A percentile compares a stretch with the other conserved stretches of the same genome.
Evolutionary conservation across 2,113 vertebrate genomes (phyloP).

Genomic region (Pogona vitticeps): DNA sequence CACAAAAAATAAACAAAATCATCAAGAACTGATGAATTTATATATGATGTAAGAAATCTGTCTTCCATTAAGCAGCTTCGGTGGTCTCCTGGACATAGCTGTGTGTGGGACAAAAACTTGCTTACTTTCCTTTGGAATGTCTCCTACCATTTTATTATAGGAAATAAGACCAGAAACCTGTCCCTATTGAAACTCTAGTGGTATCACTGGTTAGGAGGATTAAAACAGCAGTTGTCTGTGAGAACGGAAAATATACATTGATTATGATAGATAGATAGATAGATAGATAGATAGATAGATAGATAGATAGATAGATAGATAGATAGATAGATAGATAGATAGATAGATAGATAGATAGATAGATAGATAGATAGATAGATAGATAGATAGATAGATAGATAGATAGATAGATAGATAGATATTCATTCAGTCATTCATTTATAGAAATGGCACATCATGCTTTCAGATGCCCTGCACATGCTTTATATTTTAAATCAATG

Average conservation of each 20-base stretch:
- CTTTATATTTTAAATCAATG: too few species aligned
- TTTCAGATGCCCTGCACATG: not conserved
- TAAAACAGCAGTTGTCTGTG: not conserved
- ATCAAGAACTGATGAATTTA: not conserved
- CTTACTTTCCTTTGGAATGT: slow-evolving; percentile 45
- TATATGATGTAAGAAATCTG: slow-evolving; percentile 52
- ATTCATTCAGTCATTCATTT: not conserved
- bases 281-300: too few species aligned
- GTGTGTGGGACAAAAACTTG: slow-evolving; percentile 54
- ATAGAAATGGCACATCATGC: not conserved
- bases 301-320: too few species aligned
- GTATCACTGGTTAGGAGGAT: slow-evolving; percentile 61
- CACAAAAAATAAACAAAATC: not conserved
- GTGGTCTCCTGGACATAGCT: slow-evolving; percentile 59
- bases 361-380: too few species aligned
- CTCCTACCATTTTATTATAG: slow-evolving; percentile 44
- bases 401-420: too few species aligned
- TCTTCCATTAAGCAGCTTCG: slow-evolving; percentile 43
- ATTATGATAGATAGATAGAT: not conserved
- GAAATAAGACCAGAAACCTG: slow-evolving; percentile 60
- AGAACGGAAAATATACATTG: not conserved
- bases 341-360: too few species aligned
- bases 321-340: too few species aligned
- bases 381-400: too few species aligned
- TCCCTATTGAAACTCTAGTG: slow-evolving; percentile 54